Conservation (phyloP, 1,140 invertebrate species). For the Augochlora pura region DNA sequence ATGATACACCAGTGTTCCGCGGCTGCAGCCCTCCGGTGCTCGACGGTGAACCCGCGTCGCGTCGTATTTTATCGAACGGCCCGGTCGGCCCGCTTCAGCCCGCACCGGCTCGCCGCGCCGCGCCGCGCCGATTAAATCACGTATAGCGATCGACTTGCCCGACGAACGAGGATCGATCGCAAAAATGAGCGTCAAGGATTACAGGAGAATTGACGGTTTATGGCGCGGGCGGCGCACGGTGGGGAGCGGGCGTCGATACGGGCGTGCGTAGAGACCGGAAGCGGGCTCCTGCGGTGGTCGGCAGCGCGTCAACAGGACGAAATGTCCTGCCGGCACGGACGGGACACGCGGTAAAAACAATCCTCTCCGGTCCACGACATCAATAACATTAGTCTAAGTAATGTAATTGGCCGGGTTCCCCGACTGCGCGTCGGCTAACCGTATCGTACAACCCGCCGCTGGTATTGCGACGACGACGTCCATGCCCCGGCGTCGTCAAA, state of each 20-base stretch:
- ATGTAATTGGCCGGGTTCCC: conserved; percentile 67
- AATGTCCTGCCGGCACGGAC: not conserved
- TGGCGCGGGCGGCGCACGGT: not conserved
- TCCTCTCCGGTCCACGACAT: conserved; percentile 41
- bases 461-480: conserved; percentile 29
- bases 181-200: not conserved
- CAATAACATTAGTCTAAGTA: conserved; percentile 76
- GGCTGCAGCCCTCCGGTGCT: not conserved
- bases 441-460: not conserved
- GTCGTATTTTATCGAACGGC: conserved; percentile 2
- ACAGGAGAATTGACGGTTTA: conserved; percentile 6
- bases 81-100: not conserved
- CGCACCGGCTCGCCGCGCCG: not conserved
- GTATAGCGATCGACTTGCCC: not conserved
- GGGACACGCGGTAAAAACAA: conserved; percentile 43
- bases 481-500: conserved; percentile 22
- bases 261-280: not conserved
- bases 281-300: not conserved
- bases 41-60: not conserved
- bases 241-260: not conserved
- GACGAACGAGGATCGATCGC: not conserved
- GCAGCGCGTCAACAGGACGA: not conserved
- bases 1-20: no score
- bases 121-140: conserved; percentile 23
- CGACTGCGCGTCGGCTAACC: conserved; percentile 10